Base-by-base conservation (phyloP, 2,797 vertebrate genomes). In the Argyrosomus regius region DNA sequence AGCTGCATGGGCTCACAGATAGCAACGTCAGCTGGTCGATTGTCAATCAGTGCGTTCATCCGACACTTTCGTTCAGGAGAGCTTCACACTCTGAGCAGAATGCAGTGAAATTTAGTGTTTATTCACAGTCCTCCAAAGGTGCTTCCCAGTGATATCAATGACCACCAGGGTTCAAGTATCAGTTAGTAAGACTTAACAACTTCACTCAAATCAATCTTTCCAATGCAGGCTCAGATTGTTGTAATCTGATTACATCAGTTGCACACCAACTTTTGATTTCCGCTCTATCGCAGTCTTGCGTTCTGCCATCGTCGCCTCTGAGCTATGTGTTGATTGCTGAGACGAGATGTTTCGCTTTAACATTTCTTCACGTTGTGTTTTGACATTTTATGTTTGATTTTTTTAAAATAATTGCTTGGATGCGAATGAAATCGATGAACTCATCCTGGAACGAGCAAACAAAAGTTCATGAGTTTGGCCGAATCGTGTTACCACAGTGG, bases 301-400 rank as follows among this genome's bases (percentile, higher is more conserved):
- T 75, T 78, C 18, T 22, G 35, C 62, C 31, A 24, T 20, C 59
- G 28, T 22, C 17, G 46, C 83, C 64, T 77, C 73, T 67, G 5
- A 62, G 62, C 17, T 43, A 26, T 22, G 63, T 71, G 83, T 49
- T 88, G 72, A 60, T 83, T 70, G 75, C 48, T 68, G 71, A 75
- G 53, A 16, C 22, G 41, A 54, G 50, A 61, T 77, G 22, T 5
- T 35, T 31, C 72, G 43, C 53, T 75, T 77, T 65, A 20, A 17
- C 56, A 24, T n/a, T 35, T 0, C 26, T 48, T 10, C 24, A 45
- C 17, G 3, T n/a, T 61, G 41, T n/a, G 18, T 70, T 54, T 70
- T 49, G 8, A 6, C 28, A 26, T 10, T 10, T 16, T 46, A 11
- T 61, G 16, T 49, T 26, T 5, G 6, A 50, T 13, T 16, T 4